A percentile compares a stretch with the other conserved stretches of the same genome.
phyloP scores from a whole-genome alignment of 2,797 vertebrate genomes.

The Gouania willdenowi region DNA sequence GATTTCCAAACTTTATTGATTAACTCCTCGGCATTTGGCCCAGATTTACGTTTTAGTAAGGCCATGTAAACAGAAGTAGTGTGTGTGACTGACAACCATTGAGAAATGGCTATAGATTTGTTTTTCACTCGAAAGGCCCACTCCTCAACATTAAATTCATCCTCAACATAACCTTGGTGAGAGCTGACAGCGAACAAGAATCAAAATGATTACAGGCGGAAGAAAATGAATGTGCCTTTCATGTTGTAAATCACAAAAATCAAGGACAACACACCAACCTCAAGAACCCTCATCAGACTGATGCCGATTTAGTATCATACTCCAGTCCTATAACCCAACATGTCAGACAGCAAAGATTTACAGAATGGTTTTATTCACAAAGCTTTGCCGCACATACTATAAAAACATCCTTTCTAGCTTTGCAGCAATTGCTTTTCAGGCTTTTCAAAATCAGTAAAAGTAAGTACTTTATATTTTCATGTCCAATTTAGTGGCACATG shows the following conservation, averaged over 20 bases:
- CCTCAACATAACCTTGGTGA: constrained; percentile 56
- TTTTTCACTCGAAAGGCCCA: constrained; percentile 16
- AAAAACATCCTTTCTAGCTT: background rate
- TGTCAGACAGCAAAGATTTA: constrained; percentile 21
- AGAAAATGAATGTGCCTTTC: constrained; percentile 36
- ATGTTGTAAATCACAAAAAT: constrained; percentile 62
- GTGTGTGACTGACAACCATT: no score
- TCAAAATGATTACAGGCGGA: constrained; percentile 48
- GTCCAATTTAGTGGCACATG: no score
- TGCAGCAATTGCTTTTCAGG: no score
- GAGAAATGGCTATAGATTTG: no score
- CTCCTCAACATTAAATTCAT: constrained; percentile 29
- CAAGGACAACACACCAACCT: constrained; percentile 52
- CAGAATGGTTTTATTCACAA: constrained; percentile 2
- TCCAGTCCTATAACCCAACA: constrained; percentile 2
- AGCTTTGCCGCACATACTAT: background rate
- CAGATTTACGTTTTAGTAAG: no score
- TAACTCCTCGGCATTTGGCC: no score
- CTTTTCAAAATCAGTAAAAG: no score
- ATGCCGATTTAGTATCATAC: constrained; percentile 9
- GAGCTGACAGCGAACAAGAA: constrained; percentile 22
- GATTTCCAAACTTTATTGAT: no score
- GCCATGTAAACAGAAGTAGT: no score
- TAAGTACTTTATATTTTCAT: no score
- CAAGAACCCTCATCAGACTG: constrained; percentile 29